These are phyloP conservation scores for Globodera ellingtonae DNA, from an alignment of 1,140 invertebrate genomes.

Conservation along the genomic window DNA sequence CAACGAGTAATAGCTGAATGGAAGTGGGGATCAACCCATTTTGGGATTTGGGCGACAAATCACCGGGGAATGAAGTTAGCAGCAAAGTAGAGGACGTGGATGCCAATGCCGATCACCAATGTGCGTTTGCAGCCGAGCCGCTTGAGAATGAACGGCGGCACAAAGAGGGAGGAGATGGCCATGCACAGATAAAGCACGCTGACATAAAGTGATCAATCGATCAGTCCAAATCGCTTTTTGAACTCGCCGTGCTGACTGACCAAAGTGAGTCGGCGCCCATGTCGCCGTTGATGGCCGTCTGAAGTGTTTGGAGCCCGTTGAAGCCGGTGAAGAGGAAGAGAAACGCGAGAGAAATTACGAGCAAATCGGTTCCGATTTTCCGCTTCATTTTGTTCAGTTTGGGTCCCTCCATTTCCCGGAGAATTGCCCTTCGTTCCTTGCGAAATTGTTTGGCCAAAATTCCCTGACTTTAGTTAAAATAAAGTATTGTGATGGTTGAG, in stretches of 20 bases:
- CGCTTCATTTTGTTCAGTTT: conserved; percentile 48
- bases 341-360: conserved; percentile 81
- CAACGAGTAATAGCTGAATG: conserved; percentile 74
- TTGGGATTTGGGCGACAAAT: not conserved
- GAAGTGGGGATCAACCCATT: too few relatives aligned
- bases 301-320: conserved; percentile 83
- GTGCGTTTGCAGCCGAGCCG: conserved; percentile 91
- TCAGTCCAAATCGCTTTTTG: not conserved
- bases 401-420: conserved; percentile 47
- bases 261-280: conserved; percentile 58
- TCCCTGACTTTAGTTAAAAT: conserved; percentile 44
- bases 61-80: conserved; percentile 87
- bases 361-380: conserved; percentile 61
- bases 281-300: conserved; percentile 65
- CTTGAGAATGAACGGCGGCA: conserved; percentile 63
- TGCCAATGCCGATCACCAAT: conserved; percentile 71
- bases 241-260: conserved; percentile 23
- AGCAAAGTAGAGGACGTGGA: conserved; percentile 88
- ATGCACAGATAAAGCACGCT: conserved; percentile 58
- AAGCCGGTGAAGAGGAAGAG: conserved; percentile 92
- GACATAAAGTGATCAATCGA: conserved; percentile 29
- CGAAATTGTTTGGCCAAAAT: conserved; percentile 59
- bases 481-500: not conserved
- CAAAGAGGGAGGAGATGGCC: conserved; percentile 63
- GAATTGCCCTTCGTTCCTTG: conserved; percentile 55